A percentile compares a stretch with the other conserved stretches of the same genome.
Evolutionary conservation across 1,140 invertebrate genomes (phyloP).

Genomic region (Lethrus apterus): DNA sequence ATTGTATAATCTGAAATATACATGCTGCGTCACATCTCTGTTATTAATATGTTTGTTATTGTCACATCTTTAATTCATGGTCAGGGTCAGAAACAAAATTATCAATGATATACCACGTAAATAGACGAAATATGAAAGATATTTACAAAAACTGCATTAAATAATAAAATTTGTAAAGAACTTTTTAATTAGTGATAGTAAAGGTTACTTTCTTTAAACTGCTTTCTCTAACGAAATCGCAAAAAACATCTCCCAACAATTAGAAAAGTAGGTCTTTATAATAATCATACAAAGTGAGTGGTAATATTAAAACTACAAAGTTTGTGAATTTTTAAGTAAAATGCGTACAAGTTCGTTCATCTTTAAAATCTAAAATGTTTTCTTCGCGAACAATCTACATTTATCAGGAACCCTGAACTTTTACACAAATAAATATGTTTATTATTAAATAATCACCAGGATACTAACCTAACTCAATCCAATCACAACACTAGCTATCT

Average conservation of each 20-base stretch:
- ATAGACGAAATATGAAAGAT: too few species aligned
- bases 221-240: background rate
- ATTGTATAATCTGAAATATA: too few species aligned
- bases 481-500: too few species aligned
- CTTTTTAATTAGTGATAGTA: background rate
- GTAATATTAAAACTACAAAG: background rate
- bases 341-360: background rate
- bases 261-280: background rate
- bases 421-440: conserved; percentile 17
- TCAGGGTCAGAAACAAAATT: too few species aligned
- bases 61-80: too few species aligned
- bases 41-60: too few species aligned
- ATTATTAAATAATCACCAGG: conserved; percentile 16
- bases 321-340: background rate
- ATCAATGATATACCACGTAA: too few species aligned
- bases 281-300: background rate
- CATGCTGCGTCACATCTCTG: too few species aligned
- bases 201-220: background rate
- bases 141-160: too few species aligned
- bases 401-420: conserved; percentile 17
- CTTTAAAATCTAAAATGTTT: conserved; percentile 1
- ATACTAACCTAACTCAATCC: conserved; percentile 20
- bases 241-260: background rate
- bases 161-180: background rate
- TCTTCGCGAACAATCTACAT: background rate